Percentiles rank a stretch among this genome's conserved stretches.
Conservation (phyloP, 2,797 vertebrate species). For the Rhodeus uyekii region DNA sequence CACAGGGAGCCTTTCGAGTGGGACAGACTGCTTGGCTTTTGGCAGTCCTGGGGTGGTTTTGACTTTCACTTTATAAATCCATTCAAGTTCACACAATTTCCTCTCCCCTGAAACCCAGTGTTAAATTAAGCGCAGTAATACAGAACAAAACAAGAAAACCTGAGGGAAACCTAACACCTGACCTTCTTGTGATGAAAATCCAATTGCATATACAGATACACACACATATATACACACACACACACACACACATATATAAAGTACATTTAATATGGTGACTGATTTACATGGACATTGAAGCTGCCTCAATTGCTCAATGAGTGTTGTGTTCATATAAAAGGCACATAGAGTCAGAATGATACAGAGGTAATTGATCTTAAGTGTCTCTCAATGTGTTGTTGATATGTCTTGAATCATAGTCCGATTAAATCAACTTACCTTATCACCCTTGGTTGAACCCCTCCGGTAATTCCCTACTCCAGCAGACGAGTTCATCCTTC, state of each 20-base stretch:
- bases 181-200: slow-evolving; percentile 17
- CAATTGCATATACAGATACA: no score
- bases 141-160: slow-evolving; percentile 4
- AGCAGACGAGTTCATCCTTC: slow-evolving; percentile 79
- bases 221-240: no score
- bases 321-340: not conserved
- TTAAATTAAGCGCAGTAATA: not conserved
- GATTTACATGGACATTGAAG: not conserved
- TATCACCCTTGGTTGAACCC: slow-evolving; percentile 67
- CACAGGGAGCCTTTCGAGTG: not conserved
- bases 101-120: not conserved
- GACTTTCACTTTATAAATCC: slow-evolving; percentile 21
- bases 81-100: not conserved
- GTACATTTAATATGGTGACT: no score
- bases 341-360: not conserved
- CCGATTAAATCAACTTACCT: slow-evolving; percentile 60
- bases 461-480: slow-evolving; percentile 75
- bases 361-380: not conserved
- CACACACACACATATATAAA: no score
- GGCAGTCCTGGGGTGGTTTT: slow-evolving; percentile 4
- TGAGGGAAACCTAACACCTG: slow-evolving; percentile 21
- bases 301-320: not conserved
- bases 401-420: not conserved
- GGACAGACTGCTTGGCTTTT: not conserved
- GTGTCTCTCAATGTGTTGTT: not conserved